phyloP scores from a whole-genome alignment of 2,888 invertebrate species.

The Mesopsocus fuscifrons region DNA sequence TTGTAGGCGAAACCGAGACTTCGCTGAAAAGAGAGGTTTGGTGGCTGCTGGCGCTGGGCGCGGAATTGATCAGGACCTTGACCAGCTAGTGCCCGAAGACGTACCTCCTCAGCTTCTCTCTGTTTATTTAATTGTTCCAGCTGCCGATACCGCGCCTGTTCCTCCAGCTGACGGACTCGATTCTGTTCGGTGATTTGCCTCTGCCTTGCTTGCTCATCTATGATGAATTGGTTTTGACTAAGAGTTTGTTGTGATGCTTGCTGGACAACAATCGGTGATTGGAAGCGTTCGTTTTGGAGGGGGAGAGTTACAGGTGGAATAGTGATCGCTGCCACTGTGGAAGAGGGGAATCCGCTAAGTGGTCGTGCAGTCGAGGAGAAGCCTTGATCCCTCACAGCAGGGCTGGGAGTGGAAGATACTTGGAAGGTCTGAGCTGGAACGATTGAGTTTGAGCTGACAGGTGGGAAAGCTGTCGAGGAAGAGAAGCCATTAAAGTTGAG shows the following conservation, averaged over 20 bases:
- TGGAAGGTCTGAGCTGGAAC: neutral
- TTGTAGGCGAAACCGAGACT: conserved; percentile 14
- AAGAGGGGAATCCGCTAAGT: neutral
- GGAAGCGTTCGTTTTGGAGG: conserved; percentile 2
- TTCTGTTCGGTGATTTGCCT: conserved; percentile 11
- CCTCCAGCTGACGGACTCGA: conserved; percentile 14
- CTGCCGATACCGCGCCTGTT: conserved; percentile 15
- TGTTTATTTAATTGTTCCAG: conserved; percentile 10
- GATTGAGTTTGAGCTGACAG: conserved; percentile 1
- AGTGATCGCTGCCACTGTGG: neutral
- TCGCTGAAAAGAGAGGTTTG: conserved; percentile 16
- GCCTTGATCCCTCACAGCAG: neutral
- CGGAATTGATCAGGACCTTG: conserved; percentile 19
- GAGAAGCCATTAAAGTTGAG: neutral
- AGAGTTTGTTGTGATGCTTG: neutral
- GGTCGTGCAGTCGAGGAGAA: conserved; percentile 5
- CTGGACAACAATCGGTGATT: conserved; percentile 2
- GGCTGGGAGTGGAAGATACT: neutral
- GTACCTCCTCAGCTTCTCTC: conserved; percentile 15
- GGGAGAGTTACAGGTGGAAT: conserved; percentile 6
- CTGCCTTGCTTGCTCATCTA: conserved; percentile 12
- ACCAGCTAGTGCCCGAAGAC: conserved; percentile 15
- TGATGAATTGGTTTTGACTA: conserved; percentile 2
- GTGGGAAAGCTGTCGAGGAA: conserved; percentile 8
- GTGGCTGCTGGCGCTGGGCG: conserved; percentile 24